phyloP scores from a whole-genome alignment of 2,888 invertebrate genomes.

The Leptopilina myrica region DNA sequence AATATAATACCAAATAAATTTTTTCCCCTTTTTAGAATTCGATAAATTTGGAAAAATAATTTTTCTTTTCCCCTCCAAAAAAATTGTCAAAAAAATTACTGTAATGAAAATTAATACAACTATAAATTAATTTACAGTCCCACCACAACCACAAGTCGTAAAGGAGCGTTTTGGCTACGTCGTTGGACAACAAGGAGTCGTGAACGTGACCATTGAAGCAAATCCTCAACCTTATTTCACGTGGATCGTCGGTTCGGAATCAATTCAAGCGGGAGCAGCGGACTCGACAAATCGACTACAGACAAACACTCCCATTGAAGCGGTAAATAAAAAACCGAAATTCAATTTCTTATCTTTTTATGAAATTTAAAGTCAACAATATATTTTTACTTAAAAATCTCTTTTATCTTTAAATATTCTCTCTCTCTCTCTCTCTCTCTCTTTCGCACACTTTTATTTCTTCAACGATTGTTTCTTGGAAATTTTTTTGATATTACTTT shows the following conservation, averaged over 20 bases:
- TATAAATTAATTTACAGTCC: constrained; percentile 77
- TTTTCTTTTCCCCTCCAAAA: no score
- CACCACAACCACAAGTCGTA: constrained; percentile 81
- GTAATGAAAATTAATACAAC: not conserved
- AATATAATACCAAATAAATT: no score
- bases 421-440: no score
- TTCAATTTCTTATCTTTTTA: constrained; percentile 38
- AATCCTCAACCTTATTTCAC: constrained; percentile 84
- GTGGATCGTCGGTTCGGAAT: constrained; percentile 82
- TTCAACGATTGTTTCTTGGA: constrained; percentile 38
- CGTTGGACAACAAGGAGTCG: constrained; percentile 83
- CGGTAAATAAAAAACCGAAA: constrained; percentile 72
- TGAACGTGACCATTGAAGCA: constrained; percentile 85
- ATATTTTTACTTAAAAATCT: not conserved
- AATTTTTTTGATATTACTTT: constrained; percentile 60
- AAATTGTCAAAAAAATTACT: no score
- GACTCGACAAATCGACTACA: constrained; percentile 78
- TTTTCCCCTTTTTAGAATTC: no score
- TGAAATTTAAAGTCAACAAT: constrained; percentile 1
- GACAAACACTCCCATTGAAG: constrained; percentile 76
- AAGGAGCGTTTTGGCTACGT: constrained; percentile 86
- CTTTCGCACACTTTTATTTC: not conserved
- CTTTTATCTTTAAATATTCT: not conserved
- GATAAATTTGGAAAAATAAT: no score
- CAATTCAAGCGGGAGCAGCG: constrained; percentile 78